A percentile compares a stretch with the other conserved stretches of the same genome.
Evolutionary conservation across 1,140 invertebrate genomes (phyloP).

Genomic region (Zaprionus taronus): DNA sequence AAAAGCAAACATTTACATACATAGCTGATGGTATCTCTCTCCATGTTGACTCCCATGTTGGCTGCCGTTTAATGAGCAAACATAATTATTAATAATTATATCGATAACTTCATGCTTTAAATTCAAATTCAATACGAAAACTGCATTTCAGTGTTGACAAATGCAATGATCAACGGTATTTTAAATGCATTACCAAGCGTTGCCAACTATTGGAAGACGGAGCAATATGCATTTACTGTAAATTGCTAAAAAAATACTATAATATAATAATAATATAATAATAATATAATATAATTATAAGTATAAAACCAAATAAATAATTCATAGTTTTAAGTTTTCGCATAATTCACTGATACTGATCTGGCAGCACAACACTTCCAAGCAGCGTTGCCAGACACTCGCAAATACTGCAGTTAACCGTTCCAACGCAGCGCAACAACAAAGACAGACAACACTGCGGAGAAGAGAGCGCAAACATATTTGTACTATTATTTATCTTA

Average conservation of each 20-base stretch:
- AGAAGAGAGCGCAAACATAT: slow-evolving; percentile 12
- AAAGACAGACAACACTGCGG: slow-evolving; percentile 5
- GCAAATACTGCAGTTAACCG: neutral
- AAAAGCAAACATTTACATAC: slow-evolving; percentile 18
- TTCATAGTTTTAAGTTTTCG: neutral
- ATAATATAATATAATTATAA: too few species aligned
- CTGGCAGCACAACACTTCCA: neutral
- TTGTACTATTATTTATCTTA: slow-evolving; percentile 46
- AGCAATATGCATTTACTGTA: too few species aligned
- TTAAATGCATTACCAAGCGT: neutral
- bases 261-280: too few species aligned
- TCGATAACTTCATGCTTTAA: neutral
- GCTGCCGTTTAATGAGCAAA: slow-evolving; percentile 1
- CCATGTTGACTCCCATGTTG: neutral
- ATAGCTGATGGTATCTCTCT: neutral
- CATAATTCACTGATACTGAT: neutral
- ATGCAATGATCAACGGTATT: neutral
- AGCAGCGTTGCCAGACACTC: neutral
- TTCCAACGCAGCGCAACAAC: slow-evolving; percentile 2
- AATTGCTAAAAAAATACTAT: too few species aligned
- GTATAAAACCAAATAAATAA: too few species aligned
- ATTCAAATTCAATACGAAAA: neutral
- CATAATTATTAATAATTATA: neutral
- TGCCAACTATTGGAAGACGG: neutral
- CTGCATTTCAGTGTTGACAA: slow-evolving; percentile 7